Conservation (phyloP, 2,113 vertebrate species). For the Sardina pilchardus region DNA sequence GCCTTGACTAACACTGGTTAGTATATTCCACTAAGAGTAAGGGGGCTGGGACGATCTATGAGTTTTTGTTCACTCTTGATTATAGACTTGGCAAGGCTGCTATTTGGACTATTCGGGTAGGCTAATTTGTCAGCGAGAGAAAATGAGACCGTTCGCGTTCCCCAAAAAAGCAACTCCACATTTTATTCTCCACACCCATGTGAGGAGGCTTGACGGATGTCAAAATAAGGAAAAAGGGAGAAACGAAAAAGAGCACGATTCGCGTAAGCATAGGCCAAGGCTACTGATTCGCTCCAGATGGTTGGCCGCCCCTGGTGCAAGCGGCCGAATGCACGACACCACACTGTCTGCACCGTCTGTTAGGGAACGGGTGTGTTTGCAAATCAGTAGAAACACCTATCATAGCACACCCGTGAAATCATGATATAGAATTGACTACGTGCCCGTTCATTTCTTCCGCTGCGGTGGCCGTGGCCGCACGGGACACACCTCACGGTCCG, state of each 20-base stretch:
- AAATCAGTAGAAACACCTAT: background rate
- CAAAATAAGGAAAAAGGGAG: background rate
- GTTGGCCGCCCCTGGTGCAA: conserved; percentile 3
- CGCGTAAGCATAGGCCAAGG: background rate
- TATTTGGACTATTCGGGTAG: background rate
- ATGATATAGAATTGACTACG: background rate
- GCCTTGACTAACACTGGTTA: background rate
- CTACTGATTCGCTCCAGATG: background rate
- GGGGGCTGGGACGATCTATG: background rate
- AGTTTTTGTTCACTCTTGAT: conserved; percentile 7
- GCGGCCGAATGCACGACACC: background rate
- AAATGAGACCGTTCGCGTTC: conserved; percentile 13
- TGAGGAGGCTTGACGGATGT: background rate
- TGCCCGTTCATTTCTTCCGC: background rate
- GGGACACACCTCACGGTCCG: background rate
- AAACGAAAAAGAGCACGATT: background rate
- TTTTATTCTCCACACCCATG: conserved; percentile 14
- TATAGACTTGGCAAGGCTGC: background rate
- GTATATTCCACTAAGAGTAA: background rate
- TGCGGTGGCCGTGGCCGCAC: background rate
- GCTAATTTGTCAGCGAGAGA: conserved; percentile 15
- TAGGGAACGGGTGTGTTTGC: background rate
- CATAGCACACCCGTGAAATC: background rate
- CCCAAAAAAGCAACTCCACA: conserved; percentile 12
- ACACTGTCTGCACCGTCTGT: conserved; percentile 11